phyloP scores from a whole-genome alignment of 1,140 invertebrate species.

The Cyrtorhinus lividipennis region DNA sequence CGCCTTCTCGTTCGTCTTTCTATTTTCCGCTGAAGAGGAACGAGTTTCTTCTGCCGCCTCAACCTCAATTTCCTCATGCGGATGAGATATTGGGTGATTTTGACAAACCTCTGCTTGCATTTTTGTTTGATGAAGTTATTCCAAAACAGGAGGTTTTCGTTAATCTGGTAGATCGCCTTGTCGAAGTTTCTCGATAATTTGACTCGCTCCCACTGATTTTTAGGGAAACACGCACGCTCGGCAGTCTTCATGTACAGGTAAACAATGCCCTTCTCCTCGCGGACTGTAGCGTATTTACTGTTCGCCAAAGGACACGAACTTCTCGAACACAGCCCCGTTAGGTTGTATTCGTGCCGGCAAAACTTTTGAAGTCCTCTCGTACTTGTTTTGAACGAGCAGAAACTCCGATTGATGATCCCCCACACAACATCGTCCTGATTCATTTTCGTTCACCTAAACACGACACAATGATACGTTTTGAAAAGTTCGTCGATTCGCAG shows the following conservation, averaged over 20 bases:
- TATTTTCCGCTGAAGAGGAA: conserved; percentile 86
- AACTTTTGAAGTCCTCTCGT: conserved; percentile 92
- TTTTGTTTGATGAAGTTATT: conserved; percentile 74
- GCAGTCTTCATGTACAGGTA: conserved; percentile 96
- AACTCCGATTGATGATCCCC: conserved; percentile 88
- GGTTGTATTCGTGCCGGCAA: conserved; percentile 96
- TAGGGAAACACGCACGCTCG: conserved; percentile 83
- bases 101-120: conserved; percentile 89
- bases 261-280: conserved; percentile 94
- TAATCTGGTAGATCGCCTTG: conserved; percentile 91
- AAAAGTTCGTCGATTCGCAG: neutral
- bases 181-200: conserved; percentile 89
- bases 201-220: conserved; percentile 89
- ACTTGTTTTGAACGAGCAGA: conserved; percentile 92
- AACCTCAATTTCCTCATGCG: conserved; percentile 87
- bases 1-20: conserved; percentile 80
- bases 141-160: conserved; percentile 90
- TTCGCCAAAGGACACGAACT: conserved; percentile 93
- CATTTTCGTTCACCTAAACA: conserved; percentile 2
- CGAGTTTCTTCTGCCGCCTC: conserved; percentile 79
- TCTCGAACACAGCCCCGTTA: conserved; percentile 89
- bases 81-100: conserved; percentile 94
- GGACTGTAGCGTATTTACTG: conserved; percentile 95
- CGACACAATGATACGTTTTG: neutral
- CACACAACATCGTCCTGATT: conserved; percentile 44